Base-by-base conservation (phyloP, 2,113 vertebrate species). In the Caranx ignobilis region DNA sequence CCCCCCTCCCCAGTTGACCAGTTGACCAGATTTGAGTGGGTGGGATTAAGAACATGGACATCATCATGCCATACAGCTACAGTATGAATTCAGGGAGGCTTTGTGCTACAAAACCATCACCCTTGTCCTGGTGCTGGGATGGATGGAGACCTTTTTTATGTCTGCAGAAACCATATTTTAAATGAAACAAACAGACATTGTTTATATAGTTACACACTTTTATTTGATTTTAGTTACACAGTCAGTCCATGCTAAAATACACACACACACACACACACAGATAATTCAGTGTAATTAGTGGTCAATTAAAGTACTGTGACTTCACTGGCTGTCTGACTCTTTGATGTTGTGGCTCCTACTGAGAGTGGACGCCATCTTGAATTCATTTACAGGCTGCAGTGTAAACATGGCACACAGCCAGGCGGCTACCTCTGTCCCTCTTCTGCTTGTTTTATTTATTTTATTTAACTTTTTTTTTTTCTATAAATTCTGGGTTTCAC, bases 291-390 rank as follows among this genome's bases (percentile, higher is more conserved):
- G 95, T 95, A 94, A 96, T 96, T 96, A 96, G 95, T 85, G 95
- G 95, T 96, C 95, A 95, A 94, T 97, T 96, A 96, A 95, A 91
- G 75, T 10, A 56, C 70, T 82, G 85, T 94, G 95, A 95, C 94
- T 94, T 95, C 94, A 94, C 93, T 90, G 87, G 61, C 77, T 80
- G 86, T 77, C 79, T 80, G 84, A 89, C 39, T 90, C 95, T 96
- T 97, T 97, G 95, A 97, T 96, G 95, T 92, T 82, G 91, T 39
- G 89, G 89, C 92, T 88, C 88, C 91, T 95, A 95, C 94, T 94
- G 87, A 89, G 88, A 87, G 93, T 94, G 92, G 93, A 93, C 94
- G 93, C 95, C 96, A 96, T 96, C 95, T 96, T 96, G 96, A 96
- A 96, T 96, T 96, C 89, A 96, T 97, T 96, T 95, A 90, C 91